Base-by-base conservation (phyloP, 2,113 vertebrate genomes). In the Lagopus leucura region DNA sequence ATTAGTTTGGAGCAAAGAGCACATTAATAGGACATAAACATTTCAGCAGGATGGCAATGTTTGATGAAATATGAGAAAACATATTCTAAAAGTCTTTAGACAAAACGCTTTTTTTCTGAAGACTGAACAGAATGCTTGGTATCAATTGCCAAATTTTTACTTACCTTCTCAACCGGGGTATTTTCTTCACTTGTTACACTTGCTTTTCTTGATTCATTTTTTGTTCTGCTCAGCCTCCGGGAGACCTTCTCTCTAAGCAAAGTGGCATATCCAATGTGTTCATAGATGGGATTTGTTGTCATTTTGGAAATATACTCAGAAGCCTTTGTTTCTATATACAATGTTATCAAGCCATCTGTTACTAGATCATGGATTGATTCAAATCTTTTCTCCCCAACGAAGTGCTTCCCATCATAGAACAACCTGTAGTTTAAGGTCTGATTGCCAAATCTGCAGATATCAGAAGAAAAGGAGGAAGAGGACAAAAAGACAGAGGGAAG, bases 251-350 rank as follows among this genome's bases (percentile, higher is more conserved):
- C 99, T 97, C 99, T 98, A 82, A 99, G 98, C 79, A 99, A 97
- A n/a, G 99, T 99, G 40, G 98, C 98, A 17, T 99, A 99, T 70
- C 99, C 99, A 25, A 99, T 98, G 86, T 99, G 99, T 86, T 99
- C 99, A 34, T 99, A 99, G 97, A 99, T 99, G 84, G 99, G 99
- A 94, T 99, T 99, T 13, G 99, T 99, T 77, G 99, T 99, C 99
- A 99, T 99, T 97, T 99, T 99, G 80, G 99, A 98, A 72, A 99
- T 99, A 96, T 99, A 99, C 95, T 99, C 99, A 3, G 99, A 98
- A 72, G 99, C 99, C 97, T 99, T 99, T 92, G 98, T 99, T 98
- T 99, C 99, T 92, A 99, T 99, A 96, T 99, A 99, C 86, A 99
- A 89, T 1, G 99, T 99, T 96, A 99, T 99, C 96, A 99, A 98